Base-by-base conservation (phyloP, 1,140 invertebrate species). In the Ceratitis capitata region DNA sequence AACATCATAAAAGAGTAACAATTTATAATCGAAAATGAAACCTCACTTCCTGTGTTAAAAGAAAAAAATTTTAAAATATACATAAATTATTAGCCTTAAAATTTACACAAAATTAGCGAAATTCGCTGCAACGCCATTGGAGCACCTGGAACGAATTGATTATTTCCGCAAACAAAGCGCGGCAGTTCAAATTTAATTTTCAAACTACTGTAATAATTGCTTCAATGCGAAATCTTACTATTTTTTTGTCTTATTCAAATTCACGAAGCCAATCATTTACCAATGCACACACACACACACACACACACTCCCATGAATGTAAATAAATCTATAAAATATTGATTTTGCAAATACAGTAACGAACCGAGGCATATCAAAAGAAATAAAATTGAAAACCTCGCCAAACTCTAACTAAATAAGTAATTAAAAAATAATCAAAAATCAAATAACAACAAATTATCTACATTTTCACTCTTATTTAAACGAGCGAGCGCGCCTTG, bases 81-180 rank as follows among this genome's bases (percentile, higher is more conserved):
- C n/a, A n/a, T n/a, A 23, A n/a, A 39, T 26, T 9, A 7, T 6
- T 39, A 78, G 45, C 45, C 69, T 45, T 47, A 26, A 69, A 69
- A 69, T 35, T 69, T 69, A 69, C 61, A 69, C 32, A 69, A 78
- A 78, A 32, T 32, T 69, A 35, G 35, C 64, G 35, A 35, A 69
- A 39, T 39, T 16, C 32, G 26, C 32, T 42, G 39, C 39, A 45
- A 42, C 35, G 42, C 39, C 39, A 45, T 78, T 78, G 69, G 32
- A 42, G 39, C 39, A 45, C 69, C 45, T 19, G 69, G n/a, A 78
- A 42, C 35, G 39, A 78, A 78, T 78, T 45, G 69, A 78, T 78
- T 78, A 45, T 78, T 78, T 78, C 69, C 69, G 69, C 69, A 78
- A 42, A 78, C 39, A 78, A 78, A 78, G 39, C 32, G 3, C 39